Conservation (phyloP, 2,113 vertebrate species). For the Panurus biarmicus region DNA sequence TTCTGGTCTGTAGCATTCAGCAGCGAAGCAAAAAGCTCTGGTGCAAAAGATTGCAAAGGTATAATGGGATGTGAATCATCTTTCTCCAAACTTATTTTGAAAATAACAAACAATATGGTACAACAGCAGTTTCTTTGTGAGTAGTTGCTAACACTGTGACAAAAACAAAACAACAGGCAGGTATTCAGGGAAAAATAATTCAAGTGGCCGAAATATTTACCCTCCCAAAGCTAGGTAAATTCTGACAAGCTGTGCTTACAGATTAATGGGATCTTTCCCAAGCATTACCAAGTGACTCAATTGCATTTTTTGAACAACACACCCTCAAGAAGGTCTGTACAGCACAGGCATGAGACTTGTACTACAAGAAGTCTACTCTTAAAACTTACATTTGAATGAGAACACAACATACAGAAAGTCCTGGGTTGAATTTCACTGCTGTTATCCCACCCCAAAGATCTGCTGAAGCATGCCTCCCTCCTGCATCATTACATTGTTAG, state of each 20-base stretch:
- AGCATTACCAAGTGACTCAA: neutral
- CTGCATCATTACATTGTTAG: fast-evolving
- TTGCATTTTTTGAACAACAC: neutral
- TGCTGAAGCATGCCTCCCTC: neutral
- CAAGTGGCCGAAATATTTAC: neutral
- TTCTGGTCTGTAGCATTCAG: neutral
- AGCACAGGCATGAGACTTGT: neutral
- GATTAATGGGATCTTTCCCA: neutral
- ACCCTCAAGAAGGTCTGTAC: neutral
- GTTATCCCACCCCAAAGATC: neutral
- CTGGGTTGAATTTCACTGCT: neutral
- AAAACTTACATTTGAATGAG: neutral
- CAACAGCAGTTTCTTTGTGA: neutral
- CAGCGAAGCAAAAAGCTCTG: neutral
- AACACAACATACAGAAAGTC: neutral
- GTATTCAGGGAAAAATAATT: neutral
- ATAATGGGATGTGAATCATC: neutral
- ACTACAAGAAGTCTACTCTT: neutral
- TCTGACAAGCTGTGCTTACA: neutral
- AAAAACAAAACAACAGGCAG: neutral
- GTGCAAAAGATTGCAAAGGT: neutral
- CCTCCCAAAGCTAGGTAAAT: neutral
- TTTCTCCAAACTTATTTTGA: neutral
- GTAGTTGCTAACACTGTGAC: neutral
- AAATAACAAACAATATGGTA: neutral